These are phyloP conservation scores for Amphilophus citrinellus DNA, from an alignment of 2,113 vertebrate species.

Conservation along the genomic window DNA sequence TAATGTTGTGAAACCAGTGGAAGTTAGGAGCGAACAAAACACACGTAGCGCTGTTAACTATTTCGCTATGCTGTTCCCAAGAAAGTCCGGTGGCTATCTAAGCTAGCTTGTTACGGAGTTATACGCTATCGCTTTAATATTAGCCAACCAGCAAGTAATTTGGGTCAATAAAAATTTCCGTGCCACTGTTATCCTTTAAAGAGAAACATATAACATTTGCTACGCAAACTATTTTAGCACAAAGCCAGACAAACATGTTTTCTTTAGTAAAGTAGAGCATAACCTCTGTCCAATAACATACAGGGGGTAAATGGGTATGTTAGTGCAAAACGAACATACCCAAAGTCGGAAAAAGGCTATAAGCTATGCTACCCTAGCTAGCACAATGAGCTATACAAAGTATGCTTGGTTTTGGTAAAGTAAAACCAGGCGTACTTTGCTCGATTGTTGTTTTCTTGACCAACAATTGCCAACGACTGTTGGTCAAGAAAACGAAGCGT, in stretches of 20 bases:
- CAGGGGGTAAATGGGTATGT: neutral
- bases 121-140: slow-evolving; percentile 2
- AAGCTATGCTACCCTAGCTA: slow-evolving; percentile 71
- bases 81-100: slow-evolving; percentile 1
- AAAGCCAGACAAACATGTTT: neutral
- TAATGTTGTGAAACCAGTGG: neutral
- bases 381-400: slow-evolving; percentile 46
- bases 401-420: slow-evolving; percentile 1
- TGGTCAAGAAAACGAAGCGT: fast-evolving
- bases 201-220: neutral
- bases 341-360: slow-evolving; percentile 46
- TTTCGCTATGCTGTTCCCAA: neutral
- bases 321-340: slow-evolving; percentile 68
- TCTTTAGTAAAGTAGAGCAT: neutral
- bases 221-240: neutral
- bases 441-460: slow-evolving; percentile 1
- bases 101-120: slow-evolving; percentile 24
- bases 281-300: neutral
- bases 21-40: neutral
- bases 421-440: neutral
- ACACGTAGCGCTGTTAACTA: neutral
- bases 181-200: neutral
- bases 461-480: neutral
- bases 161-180: neutral
- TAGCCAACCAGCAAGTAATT: neutral